Evolutionary conservation across 2,797 vertebrate species (phyloP).

Genomic region (Scomberomorus guttatus): DNA sequence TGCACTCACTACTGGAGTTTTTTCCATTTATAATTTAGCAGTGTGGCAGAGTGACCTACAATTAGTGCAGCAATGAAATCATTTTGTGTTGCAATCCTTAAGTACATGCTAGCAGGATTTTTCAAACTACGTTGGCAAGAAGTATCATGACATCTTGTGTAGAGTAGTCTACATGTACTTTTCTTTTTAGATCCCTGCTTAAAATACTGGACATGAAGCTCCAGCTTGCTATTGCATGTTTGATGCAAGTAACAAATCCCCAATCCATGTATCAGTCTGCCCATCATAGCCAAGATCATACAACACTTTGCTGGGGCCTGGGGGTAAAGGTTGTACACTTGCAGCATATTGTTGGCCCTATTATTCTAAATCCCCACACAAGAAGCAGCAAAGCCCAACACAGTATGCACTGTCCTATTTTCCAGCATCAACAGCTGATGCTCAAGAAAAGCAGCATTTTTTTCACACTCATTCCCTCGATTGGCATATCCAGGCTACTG

Average conservation of each 20-base stretch:
- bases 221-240: not conserved
- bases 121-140: not conserved
- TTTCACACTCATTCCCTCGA: slow-evolving; percentile 9
- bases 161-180: too few species aligned
- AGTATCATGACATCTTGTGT: not conserved
- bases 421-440: not conserved
- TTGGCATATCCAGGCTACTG: slow-evolving; percentile 37
- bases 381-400: not conserved
- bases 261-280: not conserved
- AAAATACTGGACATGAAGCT: too few species aligned
- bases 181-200: too few species aligned
- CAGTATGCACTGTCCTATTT: slow-evolving; percentile 38
- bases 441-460: not conserved
- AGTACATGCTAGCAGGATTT: not conserved
- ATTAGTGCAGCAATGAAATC: slow-evolving; percentile 9
- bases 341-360: not conserved
- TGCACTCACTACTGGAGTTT: slow-evolving; percentile 39
- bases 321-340: slow-evolving; percentile 4
- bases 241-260: not conserved
- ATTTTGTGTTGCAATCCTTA: not conserved
- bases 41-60: slow-evolving; percentile 26
- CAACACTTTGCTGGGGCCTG: not conserved
- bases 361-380: not conserved
- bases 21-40: slow-evolving; percentile 2
- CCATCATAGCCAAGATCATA: not conserved